These are phyloP conservation scores for Tragelaphus eurycerus DNA, from an alignment of 2,797 vertebrate genomes.

Conservation along the genomic window DNA sequence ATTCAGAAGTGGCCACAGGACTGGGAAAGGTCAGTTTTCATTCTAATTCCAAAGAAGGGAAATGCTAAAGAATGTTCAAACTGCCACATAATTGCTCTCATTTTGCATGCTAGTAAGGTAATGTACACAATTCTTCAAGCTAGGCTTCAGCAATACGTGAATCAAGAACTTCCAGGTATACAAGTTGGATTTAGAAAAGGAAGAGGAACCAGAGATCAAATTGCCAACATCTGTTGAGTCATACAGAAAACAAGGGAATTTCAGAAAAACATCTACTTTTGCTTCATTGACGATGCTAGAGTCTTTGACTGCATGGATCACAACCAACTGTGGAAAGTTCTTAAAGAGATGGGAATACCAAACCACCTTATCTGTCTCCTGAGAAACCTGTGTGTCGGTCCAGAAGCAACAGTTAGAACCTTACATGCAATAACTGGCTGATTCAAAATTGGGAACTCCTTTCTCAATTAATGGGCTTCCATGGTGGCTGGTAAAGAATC, in stretches of 20 bases:
- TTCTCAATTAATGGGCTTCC: neutral
- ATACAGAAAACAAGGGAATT: neutral
- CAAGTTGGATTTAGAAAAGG: neutral
- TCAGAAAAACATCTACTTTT: neutral
- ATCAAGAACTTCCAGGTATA: neutral
- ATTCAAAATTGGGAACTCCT: neutral
- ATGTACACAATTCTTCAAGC: neutral
- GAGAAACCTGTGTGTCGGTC: neutral
- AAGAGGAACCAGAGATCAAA: neutral
- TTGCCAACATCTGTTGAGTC: neutral
- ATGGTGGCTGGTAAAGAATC: neutral
- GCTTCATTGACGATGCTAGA: neutral
- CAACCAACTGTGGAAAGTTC: neutral
- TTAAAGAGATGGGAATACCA: neutral
- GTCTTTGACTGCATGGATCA: neutral
- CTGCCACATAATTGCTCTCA: neutral
- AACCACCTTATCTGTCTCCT: neutral
- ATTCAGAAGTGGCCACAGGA: neutral
- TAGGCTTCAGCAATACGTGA: neutral
- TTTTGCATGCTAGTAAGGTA: neutral
- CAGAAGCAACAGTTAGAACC: neutral
- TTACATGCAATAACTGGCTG: neutral
- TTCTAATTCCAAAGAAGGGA: neutral
- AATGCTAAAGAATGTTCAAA: neutral
- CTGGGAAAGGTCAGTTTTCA: neutral